Evolutionary conservation across 2,797 vertebrate genomes (phyloP).

Genomic region (Kryptopterus vitreolus): DNA sequence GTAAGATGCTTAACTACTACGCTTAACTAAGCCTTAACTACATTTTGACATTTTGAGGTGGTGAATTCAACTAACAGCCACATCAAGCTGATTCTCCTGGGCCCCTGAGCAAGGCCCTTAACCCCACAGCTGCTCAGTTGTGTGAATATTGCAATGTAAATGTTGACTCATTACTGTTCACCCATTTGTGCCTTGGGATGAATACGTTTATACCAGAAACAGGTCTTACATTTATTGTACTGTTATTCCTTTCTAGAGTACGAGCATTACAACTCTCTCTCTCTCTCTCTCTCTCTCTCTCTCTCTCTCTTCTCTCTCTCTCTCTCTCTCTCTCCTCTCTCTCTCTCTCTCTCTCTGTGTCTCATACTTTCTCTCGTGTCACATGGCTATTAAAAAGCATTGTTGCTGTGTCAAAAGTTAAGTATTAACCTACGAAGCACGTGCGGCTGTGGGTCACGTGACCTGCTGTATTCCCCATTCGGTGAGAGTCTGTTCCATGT

Average conservation of each 20-base stretch:
- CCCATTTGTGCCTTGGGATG: neutral
- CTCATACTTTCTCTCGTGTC: neutral
- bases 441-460: constrained; percentile 37
- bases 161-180: neutral
- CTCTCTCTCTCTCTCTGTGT: neutral
- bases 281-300: neutral
- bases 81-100: no score
- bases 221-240: neutral
- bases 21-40: no score
- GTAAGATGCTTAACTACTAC: no score
- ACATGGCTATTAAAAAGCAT: neutral
- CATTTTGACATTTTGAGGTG: no score
- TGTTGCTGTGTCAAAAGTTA: constrained; percentile 48
- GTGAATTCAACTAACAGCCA: no score
- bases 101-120: no score
- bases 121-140: no score
- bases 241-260: neutral
- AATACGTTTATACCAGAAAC: neutral
- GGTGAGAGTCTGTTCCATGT: neutral
- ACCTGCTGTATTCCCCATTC: constrained; percentile 5
- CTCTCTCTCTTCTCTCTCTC: neutral
- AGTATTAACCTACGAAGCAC: constrained; percentile 46
- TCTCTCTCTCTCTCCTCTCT: neutral
- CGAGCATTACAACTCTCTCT: neutral
- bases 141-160: no score